Base-by-base conservation (phyloP, 2,113 vertebrate genomes). In the Cynoglossus semilaevis region DNA sequence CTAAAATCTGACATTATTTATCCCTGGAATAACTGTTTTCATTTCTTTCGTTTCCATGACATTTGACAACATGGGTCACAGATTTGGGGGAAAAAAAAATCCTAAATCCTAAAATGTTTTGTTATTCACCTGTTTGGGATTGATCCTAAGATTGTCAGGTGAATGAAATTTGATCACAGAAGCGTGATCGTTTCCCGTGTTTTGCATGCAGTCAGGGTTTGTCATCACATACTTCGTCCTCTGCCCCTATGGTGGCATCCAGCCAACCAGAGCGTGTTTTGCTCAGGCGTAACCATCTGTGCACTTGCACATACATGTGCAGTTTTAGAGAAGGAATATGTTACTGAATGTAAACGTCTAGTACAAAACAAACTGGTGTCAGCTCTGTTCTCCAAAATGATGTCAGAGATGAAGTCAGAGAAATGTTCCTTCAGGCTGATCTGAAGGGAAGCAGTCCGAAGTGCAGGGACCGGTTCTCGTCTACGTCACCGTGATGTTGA, bases 201-300 rank as follows among this genome's bases (percentile, higher is more conserved):
- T 79, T 65, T 61, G 56, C 43, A 19, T 76, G 55, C 29, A 65
- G 13, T 63, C 58, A 54, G 67, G 44, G 35, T 77, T 67, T 8
- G 18, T 61, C n/a, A 46, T 52, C 15, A 41, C 29, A 46, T 16
- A 19, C 45, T 43, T 53, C n/a, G 58, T 81, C 74, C 72, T 76
- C 72, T 64, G 63, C 58, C 51, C 45, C 45, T 74, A 42, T 46
- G 22, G 67, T 63, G 78, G 67, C 63, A 46, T 0, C 1, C 9
- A 52, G 63, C 55, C 57, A 76, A 53, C 42, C 16, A 52, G 57
- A 52, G 50, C 34, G 51, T 70, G 38, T 68, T 49, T 67, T 58
- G 40, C 51, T 58, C 3, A 55, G 41, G 47, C 42, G 56, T 48
- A 57, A 43, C 80, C 80, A 85, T 87, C 76, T 87, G 82, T 68